Evolutionary conservation across 2,888 invertebrate genomes (phyloP), one percentile per base, ranked within the genome.

Genomic region (Alloplasta piceator): DNA sequence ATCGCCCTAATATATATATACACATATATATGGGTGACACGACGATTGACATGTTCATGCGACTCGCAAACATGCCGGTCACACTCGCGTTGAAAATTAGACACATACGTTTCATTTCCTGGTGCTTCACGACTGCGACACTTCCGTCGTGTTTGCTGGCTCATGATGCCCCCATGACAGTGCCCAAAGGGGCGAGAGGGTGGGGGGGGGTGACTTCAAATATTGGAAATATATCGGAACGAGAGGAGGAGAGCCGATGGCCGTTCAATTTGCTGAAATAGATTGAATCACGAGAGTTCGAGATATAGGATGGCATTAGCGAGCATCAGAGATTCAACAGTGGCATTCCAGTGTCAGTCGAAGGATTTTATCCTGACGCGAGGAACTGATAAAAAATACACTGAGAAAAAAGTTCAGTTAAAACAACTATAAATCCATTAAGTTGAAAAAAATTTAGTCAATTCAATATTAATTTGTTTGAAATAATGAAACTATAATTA

Each of bases 61-160:
- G 66, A 48, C 52, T 60, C 38, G 56, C 58, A 14, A 36, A 77
- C 74, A 74, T 70, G 41, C 67, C 26, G 64, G 16, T 43, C 50
- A 26, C 68, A 64, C 46, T 74, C 77, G 84, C 86, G 88, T 90
- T 91, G 90, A 90, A 91, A 91, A 91, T 91, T 91, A 91, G 90
- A 91, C 91, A 90, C 90, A 77, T 81, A 90, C 91, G 85, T 91
- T 91, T 91, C 91, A 91, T 91, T 91, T 91, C 91, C 91, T 90
- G 91, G 82, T 89, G 64, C 55, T 68, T 60, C 73, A 85, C 89
- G 89, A 89, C 89, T 89, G 89, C 87, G 87, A 87, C 81, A 81
- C 87, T 90, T 91, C 91, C 91, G 91, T 84, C 87, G 84, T 85
- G 52, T 43, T 26, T 26, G 43, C 7, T 2, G 83, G 85, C 89